These are phyloP conservation scores for Corythoichthys haematopterus DNA, from an alignment of 2,113 vertebrate species.

Conservation along the genomic window DNA sequence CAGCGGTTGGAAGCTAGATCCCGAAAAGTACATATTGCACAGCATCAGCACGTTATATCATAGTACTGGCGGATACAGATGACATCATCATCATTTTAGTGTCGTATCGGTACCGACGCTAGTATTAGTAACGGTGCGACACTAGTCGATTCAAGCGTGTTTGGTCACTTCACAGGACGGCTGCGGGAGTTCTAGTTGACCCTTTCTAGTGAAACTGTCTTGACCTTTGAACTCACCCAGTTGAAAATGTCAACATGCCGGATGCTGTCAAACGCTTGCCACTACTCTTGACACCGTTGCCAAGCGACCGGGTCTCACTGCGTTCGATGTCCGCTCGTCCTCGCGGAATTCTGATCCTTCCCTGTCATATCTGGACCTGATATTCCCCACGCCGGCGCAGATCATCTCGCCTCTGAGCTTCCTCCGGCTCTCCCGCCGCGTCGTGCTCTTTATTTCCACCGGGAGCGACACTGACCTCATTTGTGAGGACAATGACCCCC, in stretches of 20 bases:
- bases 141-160: not conserved
- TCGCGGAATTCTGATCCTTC: not conserved
- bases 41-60: too few species aligned
- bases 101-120: too few species aligned
- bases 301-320: not conserved
- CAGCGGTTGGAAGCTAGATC: too few species aligned
- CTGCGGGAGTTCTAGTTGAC: too few species aligned
- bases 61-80: too few species aligned
- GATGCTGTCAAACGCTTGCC: not conserved
- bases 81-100: too few species aligned
- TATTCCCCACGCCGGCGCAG: not conserved
- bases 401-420: conserved; percentile 6
- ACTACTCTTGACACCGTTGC: not conserved
- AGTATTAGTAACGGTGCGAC: too few species aligned
- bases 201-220: not conserved
- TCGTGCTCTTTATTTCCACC: conserved; percentile 58
- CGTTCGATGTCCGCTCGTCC: not conserved
- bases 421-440: conserved; percentile 42
- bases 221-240: not conserved
- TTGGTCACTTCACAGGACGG: not conserved
- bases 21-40: too few species aligned
- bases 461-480: conserved; percentile 80
- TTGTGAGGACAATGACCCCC: conserved; percentile 83
- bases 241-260: not conserved
- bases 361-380: not conserved